Evolutionary conservation across 2,797 vertebrate genomes (phyloP).

Genomic region (Rachycentron canadum): DNA sequence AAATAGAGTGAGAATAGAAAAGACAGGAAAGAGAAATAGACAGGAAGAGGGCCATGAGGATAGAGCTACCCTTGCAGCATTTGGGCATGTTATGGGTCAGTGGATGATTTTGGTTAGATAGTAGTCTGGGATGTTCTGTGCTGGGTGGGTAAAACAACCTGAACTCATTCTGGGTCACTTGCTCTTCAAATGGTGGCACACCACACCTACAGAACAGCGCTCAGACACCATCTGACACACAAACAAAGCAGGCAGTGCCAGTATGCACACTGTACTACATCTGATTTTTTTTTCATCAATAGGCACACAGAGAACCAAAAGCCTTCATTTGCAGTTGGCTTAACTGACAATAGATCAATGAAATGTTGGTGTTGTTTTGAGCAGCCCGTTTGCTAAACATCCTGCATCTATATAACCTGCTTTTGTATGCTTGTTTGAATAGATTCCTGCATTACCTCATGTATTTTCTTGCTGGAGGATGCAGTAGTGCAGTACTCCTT

Average conservation of each 20-base stretch:
- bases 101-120: slow-evolving; percentile 50
- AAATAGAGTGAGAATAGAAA: slow-evolving; percentile 27
- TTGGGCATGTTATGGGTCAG: slow-evolving; percentile 55
- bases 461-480: slow-evolving; percentile 7
- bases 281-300: slow-evolving; percentile 25
- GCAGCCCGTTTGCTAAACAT: slow-evolving; percentile 2
- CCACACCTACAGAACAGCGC: slow-evolving; percentile 16
- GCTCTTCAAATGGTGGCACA: slow-evolving; percentile 57
- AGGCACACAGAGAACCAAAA: slow-evolving; percentile 10
- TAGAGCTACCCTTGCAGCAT: slow-evolving; percentile 32
- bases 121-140: slow-evolving; percentile 40
- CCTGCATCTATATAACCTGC: slow-evolving; percentile 5
- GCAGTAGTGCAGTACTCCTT: slow-evolving; percentile 19
- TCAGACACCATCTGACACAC: slow-evolving; percentile 31
- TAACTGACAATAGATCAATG: slow-evolving; percentile 38
- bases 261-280: slow-evolving; percentile 2
- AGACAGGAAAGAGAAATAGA: slow-evolving; percentile 38
- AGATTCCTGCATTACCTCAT: slow-evolving; percentile 14
- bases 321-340: slow-evolving; percentile 30
- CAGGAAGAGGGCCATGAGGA: slow-evolving; percentile 32
- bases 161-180: slow-evolving; percentile 61
- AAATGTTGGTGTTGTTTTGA: slow-evolving; percentile 21
- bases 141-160: slow-evolving; percentile 46
- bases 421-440: not conserved
- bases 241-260: slow-evolving; percentile 11